Base-by-base conservation (phyloP, 1,140 invertebrate genomes). In the Aradophagus sp. region DNA sequence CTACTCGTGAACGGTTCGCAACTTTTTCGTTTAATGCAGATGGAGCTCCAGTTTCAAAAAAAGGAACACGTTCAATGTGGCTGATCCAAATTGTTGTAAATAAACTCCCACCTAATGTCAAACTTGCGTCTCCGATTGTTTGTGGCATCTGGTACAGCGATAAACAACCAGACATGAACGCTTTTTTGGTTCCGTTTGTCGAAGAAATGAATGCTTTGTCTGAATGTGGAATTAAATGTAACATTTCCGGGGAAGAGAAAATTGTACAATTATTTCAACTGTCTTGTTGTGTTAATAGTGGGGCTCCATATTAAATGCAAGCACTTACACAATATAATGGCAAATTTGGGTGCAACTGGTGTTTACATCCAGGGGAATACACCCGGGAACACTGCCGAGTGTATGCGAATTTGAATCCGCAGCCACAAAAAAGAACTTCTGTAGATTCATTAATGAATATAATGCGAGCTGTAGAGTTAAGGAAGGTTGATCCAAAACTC, bases 181-280 rank as follows among this genome's bases (percentile, higher is more conserved):
- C 39, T n/a, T 73, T 68, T 53, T 52, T 74, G 13, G 36, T 42
- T 26, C 66, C 59, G 10, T 74, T 74, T 34, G 34, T 70, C 7
- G 13, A 65, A 2, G 15, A 34, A 7, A 70, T 74, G 61, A 70
- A 74, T 34, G n/a, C 26, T 7, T 26, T 62, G 11, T 16, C 48
- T 3, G 47, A 23, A 10, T 17, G 17, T 11, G 71, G 71, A 10
- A 10, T 69, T 7, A 26, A n/a, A 14, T 73, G 58, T 26, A 39
- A 27, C 7, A 44, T 73, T 11, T 15, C 31, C n/a, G 38, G 36
- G 13, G 17, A 29, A 55, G 17, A 16, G 17, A 29, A 26, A 27
- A 20, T 11, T 16, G 16, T 74, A 10, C 42, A 65, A 61, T 16
- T 74, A 1, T 66, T 35, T 52, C 15, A 31, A 1, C 14, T 63